These are phyloP conservation scores for Papilio polytes DNA, from an alignment of 1,140 invertebrate genomes.

Conservation along the genomic window DNA sequence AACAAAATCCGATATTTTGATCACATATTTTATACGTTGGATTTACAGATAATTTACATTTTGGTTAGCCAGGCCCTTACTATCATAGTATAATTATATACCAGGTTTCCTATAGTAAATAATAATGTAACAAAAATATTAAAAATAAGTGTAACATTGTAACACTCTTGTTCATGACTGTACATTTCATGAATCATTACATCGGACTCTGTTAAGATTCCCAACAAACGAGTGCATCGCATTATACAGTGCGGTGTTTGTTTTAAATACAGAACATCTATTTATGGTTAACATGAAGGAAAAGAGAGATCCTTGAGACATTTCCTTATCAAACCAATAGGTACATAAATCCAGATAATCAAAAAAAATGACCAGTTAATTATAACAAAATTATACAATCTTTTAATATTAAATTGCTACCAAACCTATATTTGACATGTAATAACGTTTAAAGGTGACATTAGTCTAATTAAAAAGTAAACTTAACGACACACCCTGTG, in stretches of 20 bases:
- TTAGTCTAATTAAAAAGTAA: constrained; percentile 28
- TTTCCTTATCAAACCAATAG: neutral
- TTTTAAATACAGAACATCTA: neutral
- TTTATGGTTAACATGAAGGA: neutral
- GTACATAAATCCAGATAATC: neutral
- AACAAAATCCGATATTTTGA: too few relatives aligned
- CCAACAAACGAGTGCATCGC: neutral
- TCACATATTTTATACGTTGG: too few relatives aligned
- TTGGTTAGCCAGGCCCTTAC: too few relatives aligned
- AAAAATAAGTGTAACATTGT: too few relatives aligned
- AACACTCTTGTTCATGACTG: neutral
- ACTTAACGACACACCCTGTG: neutral
- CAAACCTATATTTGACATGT: neutral
- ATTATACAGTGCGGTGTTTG: neutral
- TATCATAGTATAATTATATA: too few relatives aligned
- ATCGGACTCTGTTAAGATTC: neutral
- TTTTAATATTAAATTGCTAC: neutral
- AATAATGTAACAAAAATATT: too few relatives aligned
- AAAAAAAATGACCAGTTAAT: neutral
- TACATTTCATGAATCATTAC: neutral
- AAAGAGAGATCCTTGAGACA: neutral
- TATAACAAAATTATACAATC: neutral
- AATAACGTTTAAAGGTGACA: neutral
- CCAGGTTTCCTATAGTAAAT: too few relatives aligned
- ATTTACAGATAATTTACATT: too few relatives aligned